Conservation (phyloP, 1,140 invertebrate species). For the Drosophila murphyi region DNA sequence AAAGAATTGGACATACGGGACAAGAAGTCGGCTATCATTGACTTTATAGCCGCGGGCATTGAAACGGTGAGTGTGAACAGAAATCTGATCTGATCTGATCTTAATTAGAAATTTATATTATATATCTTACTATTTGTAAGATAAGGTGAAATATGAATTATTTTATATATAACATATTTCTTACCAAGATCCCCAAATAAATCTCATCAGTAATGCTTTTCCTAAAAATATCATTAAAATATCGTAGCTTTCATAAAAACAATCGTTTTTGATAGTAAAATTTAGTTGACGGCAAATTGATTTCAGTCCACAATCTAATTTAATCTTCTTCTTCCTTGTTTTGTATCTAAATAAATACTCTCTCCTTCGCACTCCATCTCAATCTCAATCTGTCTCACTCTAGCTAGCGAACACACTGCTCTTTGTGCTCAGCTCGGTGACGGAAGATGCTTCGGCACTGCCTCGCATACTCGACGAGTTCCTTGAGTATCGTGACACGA, state of each 20-base stretch:
- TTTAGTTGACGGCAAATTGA: not conserved
- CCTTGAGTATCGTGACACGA: conserved; percentile 85
- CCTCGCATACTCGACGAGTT: conserved; percentile 91
- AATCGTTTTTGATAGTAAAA: not conserved
- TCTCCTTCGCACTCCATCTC: not conserved
- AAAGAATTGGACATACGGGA: conserved; percentile 90
- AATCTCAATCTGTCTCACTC: conserved; percentile 3
- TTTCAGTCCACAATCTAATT: too few species aligned
- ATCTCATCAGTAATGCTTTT: too few species aligned
- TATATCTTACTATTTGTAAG: too few species aligned
- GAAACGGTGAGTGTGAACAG: conserved; percentile 87
- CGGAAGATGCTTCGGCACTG: conserved; percentile 89
- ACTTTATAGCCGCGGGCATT: conserved; percentile 94
- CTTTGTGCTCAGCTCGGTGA: conserved; percentile 91
- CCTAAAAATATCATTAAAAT: too few species aligned
- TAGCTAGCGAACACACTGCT: conserved; percentile 93
- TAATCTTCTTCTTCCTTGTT: too few species aligned
- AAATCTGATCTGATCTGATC: too few species aligned
- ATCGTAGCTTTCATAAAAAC: too few species aligned
- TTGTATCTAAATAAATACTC: too few species aligned
- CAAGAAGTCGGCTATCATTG: conserved; percentile 93
- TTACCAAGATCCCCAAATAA: too few species aligned
- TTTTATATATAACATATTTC: too few species aligned
- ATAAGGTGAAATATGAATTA: too few species aligned
- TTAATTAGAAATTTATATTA: too few species aligned